Conservation (phyloP, 37 sponge, comb jelly and placozoan species). For the Agelas oroides region DNA sequence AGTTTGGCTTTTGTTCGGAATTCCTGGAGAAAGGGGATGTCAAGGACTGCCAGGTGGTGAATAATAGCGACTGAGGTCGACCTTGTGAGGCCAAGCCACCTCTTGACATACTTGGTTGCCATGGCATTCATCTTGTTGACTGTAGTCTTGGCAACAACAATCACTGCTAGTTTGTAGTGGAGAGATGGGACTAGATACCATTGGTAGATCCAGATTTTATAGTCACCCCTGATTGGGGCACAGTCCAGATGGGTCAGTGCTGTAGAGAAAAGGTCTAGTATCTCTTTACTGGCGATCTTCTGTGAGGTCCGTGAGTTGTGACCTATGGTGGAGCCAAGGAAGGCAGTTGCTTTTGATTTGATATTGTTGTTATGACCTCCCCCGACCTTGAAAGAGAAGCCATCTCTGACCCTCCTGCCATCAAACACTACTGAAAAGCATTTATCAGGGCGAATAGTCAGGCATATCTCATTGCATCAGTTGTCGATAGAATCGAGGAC, state of each 20-base stretch:
- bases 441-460: conserved; percentile 6
- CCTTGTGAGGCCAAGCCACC: conserved; percentile 18
- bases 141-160: background rate
- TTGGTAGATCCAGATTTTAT: background rate
- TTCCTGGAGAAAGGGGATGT: conserved; percentile 4
- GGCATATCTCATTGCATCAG: background rate
- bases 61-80: conserved; percentile 20
- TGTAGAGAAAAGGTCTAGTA: background rate
- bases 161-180: background rate
- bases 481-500: background rate
- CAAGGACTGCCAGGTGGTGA: conserved; percentile 10
- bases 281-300: background rate
- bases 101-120: conserved; percentile 17
- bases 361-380: background rate
- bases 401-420: background rate
- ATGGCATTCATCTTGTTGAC: background rate
- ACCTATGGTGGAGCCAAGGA: conserved; percentile 3
- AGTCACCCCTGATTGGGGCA: conserved; percentile 19
- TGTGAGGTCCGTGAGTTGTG: background rate
- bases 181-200: background rate
- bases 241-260: background rate
- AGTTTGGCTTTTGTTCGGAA: conserved; percentile 23
- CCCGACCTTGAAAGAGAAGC: background rate
- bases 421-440: conserved; percentile 8
- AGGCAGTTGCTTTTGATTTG: background rate